These are phyloP conservation scores for Sinodicranocentrus sp. DNA, from an alignment of 2,888 invertebrate genomes.

Conservation along the genomic window DNA sequence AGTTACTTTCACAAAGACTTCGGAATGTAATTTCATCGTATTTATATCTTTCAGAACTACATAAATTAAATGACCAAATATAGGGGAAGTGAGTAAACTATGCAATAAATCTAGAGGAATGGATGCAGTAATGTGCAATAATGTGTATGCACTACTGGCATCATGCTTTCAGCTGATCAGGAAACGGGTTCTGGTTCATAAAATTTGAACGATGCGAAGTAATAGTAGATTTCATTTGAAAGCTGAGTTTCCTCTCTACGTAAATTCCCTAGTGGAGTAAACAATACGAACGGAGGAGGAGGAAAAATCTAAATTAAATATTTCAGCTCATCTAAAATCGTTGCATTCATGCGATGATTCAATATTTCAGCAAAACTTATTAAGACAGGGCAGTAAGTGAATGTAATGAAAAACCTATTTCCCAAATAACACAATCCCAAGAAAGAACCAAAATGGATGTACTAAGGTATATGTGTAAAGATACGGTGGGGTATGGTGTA, in stretches of 20 bases:
- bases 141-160: not conserved
- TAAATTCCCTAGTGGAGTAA: too few relatives aligned
- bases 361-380: slow-evolving; percentile 14
- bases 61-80: slow-evolving; percentile 1
- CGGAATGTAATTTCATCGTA: not conserved
- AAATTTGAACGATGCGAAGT: slow-evolving; percentile 14
- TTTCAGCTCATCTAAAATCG: too few relatives aligned
- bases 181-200: slow-evolving; percentile 16
- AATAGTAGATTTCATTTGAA: slow-evolving; percentile 37
- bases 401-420: not conserved
- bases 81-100: slow-evolving; percentile 12
- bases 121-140: slow-evolving; percentile 21
- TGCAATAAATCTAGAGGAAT: slow-evolving; percentile 45
- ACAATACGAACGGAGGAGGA: too few relatives aligned
- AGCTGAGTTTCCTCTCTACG: too few relatives aligned
- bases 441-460: slow-evolving; percentile 3
- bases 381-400: slow-evolving; percentile 1
- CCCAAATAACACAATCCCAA: too few relatives aligned
- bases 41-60: too few relatives aligned
- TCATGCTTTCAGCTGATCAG: slow-evolving; percentile 12
- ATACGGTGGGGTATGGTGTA: too few relatives aligned
- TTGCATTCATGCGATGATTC: too few relatives aligned
- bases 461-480: too few relatives aligned
- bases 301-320: too few relatives aligned
- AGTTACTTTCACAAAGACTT: not conserved